phyloP scores from a whole-genome alignment of 2,888 invertebrate species.

The Catonia carolina region DNA sequence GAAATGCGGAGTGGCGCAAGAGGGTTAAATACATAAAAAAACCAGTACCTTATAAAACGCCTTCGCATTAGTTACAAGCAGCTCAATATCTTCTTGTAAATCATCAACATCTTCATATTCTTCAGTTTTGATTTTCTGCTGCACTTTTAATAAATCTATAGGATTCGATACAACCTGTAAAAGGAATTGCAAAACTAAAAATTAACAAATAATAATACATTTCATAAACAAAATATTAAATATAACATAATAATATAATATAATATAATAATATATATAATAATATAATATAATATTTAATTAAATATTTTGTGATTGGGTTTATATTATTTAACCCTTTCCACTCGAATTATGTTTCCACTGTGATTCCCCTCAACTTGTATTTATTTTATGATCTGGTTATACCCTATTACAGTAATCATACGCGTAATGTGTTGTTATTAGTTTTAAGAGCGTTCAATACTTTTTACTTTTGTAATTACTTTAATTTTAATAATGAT shows the following conservation, averaged over 20 bases:
- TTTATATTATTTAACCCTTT: no score
- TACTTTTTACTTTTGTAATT: no score
- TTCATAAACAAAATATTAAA: constrained; percentile 4
- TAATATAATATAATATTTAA: neutral
- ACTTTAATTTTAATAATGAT: no score
- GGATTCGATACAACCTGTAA: constrained; percentile 79
- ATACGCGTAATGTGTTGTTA: no score
- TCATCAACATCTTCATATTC: constrained; percentile 93
- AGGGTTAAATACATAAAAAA: no score
- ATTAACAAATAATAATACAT: constrained; percentile 11
- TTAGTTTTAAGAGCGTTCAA: no score
- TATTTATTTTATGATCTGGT: no score
- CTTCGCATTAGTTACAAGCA: constrained; percentile 90
- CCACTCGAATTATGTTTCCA: no score
- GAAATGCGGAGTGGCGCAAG: no score
- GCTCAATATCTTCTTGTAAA: constrained; percentile 79
- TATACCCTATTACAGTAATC: no score
- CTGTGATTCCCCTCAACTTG: no score
- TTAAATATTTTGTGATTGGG: no score
- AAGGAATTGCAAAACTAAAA: constrained; percentile 35
- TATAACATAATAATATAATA: constrained; percentile 8
- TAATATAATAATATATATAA: neutral
- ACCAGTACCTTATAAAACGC: constrained; percentile 75
- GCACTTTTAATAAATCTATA: constrained; percentile 90
- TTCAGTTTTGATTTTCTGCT: constrained; percentile 94